phyloP scores from a whole-genome alignment of 2,888 invertebrate species.

The Resseliella maxima region DNA sequence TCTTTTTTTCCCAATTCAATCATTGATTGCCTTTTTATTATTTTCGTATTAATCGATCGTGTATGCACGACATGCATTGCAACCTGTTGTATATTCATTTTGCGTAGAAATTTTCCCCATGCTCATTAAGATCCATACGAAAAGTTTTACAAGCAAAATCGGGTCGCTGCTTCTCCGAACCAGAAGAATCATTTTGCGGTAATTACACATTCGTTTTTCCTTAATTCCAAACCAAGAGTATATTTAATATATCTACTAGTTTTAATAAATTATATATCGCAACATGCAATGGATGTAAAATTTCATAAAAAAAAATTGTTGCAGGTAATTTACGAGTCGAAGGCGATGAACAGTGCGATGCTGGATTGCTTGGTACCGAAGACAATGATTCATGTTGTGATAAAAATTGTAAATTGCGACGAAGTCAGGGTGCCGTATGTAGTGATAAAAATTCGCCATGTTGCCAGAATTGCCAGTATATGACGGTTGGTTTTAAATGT shows the following conservation, averaged over 20 bases:
- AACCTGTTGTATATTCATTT: not conserved
- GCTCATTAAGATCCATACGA: conserved; percentile 90
- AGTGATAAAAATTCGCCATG: conserved; percentile 98
- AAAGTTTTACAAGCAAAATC: conserved; percentile 94
- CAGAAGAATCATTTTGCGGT: conserved; percentile 95
- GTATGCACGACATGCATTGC: no score
- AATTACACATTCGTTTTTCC: not conserved
- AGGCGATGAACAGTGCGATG: conserved; percentile 96
- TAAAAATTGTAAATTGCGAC: conserved; percentile 87
- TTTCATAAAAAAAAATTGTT: not conserved
- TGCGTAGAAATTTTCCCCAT: conserved; percentile 92
- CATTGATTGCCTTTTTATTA: not conserved
- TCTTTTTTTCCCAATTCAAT: not conserved
- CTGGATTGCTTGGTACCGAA: conserved; percentile 91
- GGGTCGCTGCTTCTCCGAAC: conserved; percentile 90
- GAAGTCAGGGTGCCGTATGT: conserved; percentile 87
- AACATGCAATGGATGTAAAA: no score
- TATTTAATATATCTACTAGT: no score
- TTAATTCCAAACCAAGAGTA: no score
- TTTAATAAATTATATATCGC: no score
- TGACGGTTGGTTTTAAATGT: conserved; percentile 85
- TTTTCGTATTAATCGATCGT: no score
- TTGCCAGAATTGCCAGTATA: conserved; percentile 90
- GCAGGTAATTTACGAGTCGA: conserved; percentile 87
- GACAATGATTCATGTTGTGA: conserved; percentile 95